phyloP scores from a whole-genome alignment of 2,113 vertebrate species.

The Ondatra zibethicus region DNA sequence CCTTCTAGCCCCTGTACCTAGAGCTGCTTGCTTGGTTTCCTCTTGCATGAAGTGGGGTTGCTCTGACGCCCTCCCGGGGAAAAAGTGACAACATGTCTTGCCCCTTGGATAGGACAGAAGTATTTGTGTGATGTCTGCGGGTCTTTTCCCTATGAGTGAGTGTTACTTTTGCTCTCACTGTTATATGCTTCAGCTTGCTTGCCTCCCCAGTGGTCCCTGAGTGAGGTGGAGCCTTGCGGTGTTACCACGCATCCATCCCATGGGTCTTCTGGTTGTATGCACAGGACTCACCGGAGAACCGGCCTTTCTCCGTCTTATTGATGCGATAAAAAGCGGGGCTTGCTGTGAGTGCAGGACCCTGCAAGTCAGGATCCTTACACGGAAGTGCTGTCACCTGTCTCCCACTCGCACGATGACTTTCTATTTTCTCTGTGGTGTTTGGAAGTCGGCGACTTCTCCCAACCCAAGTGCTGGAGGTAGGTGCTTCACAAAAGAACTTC shows the following conservation, averaged over 20 bases:
- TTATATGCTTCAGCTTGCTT: too few species aligned
- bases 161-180: not conserved
- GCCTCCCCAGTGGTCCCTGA: not conserved
- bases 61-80: not conserved
- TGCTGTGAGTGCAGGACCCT: rapidly evolving
- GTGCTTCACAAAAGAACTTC: not conserved
- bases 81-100: not conserved
- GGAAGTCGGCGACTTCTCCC: too few species aligned
- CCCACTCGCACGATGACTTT: not conserved
- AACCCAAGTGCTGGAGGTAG: not conserved
- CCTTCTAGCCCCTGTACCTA: too few species aligned
- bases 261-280: not conserved
- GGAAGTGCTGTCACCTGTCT: rapidly evolving
- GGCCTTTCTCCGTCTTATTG: not conserved
- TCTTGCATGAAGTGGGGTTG: too few species aligned
- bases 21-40: not conserved
- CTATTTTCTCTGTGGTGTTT: not conserved
- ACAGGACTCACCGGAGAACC: not conserved
- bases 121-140: not conserved
- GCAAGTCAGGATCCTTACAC: not conserved
- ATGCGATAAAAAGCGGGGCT: not conserved
- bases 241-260: not conserved
- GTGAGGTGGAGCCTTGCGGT: not conserved
- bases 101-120: not conserved
- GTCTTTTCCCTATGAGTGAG: too few species aligned